Base-by-base conservation (phyloP, 2,797 vertebrate genomes). In the Glossophaga mutica region DNA sequence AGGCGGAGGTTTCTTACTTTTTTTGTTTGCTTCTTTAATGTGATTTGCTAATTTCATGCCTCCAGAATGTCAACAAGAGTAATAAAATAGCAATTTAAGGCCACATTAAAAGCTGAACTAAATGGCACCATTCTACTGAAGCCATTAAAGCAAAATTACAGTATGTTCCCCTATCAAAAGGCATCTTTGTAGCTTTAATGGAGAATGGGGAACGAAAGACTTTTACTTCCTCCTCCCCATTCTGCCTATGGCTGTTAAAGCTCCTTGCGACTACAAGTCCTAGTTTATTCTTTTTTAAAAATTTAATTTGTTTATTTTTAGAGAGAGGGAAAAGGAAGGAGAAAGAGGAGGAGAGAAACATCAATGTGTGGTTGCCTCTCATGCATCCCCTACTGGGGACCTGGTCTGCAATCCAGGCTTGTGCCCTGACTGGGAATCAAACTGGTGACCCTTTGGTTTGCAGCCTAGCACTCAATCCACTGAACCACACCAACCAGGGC, bases 21-120 rank as follows among this genome's bases (percentile, higher is more conserved):
- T 91, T 91, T 95, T 94, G 96, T 95, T 96, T 96, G 70, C 90
- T 97, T 96, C 96, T 96, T 96, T 98, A 98, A 98, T 97, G 96
- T 96, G 92, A 98, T 98, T 98, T 97, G 91, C 94, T 98, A 98
- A 98, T 98, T 98, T 98, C 96, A 95, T 98, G 96, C 96, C 94
- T 98, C 94, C 95, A 94, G 95, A 98, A 98, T 98, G 98, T 98
- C 98, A 98, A 97, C 96, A 98, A 97, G 96, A 94, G 94, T 98
- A 98, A 98, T 98, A 98, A 98, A 98, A 98, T 62, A 97, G 91
- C 97, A 98, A 98, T 98, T 98, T 98, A 98, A 98, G 94, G 97
- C 97, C 97, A 97, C 86, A 98, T 98, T 98, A 98, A 98, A 98
- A 98, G 95, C 92, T 34, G 44, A 97, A 98, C 92, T 98, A 97